These are phyloP conservation scores for Eristalinus aeneus DNA, from an alignment of 2,888 invertebrate genomes.

Conservation along the genomic window DNA sequence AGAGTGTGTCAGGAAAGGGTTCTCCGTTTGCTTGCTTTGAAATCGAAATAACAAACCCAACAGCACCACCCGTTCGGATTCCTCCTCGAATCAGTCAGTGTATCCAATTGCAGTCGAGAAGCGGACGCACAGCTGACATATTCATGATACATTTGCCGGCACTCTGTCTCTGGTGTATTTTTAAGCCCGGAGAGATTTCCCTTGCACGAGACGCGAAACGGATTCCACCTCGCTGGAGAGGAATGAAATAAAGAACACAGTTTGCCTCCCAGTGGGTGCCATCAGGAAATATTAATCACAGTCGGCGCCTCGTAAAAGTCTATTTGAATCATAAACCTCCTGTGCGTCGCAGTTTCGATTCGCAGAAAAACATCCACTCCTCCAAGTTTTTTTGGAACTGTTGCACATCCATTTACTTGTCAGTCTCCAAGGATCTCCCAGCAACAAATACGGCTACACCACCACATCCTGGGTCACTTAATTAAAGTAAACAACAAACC, in stretches of 20 bases:
- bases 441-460: neutral
- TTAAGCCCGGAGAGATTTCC: neutral
- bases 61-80: neutral
- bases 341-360: neutral
- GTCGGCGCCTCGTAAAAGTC: neutral
- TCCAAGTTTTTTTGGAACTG: neutral
- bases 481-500: conserved; percentile 7
- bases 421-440: neutral
- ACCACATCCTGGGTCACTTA: neutral
- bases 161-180: neutral
- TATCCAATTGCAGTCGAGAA: neutral
- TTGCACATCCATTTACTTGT: neutral
- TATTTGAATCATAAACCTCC: neutral
- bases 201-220: neutral
- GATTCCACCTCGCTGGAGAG: neutral
- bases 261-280: neutral
- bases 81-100: neutral
- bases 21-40: neutral
- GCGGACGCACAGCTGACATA: neutral
- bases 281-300: neutral
- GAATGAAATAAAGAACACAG: neutral
- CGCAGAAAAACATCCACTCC: no score
- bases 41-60: neutral
- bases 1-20: no score
- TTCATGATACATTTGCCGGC: neutral